Base-by-base conservation (phyloP, 2,113 vertebrate species). In the Poecilia latipinna region DNA sequence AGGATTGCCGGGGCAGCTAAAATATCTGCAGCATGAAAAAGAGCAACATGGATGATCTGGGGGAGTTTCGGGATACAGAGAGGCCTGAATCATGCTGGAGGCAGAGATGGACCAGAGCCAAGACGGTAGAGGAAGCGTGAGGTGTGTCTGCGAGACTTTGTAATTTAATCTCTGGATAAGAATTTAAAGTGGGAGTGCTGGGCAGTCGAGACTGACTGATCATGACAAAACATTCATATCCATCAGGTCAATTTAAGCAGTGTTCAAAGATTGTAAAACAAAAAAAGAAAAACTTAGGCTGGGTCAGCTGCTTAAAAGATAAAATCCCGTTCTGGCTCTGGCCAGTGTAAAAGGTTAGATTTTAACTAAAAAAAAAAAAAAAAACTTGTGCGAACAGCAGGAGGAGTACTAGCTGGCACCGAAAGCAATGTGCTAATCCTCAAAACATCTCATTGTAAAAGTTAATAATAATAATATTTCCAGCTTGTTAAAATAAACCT, bases 111-210 rank as follows among this genome's bases (percentile, higher is more conserved):
- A 84, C 61, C 63, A n/a, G 29, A 26, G 87, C 82, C 83, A 82
- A 73, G 64, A 89, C 65, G 70, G 77, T 48, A 29, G 73, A 70
- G 42, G 57, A 51, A 61, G 32, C 51, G 61, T 64, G 86, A 81
- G 74, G 74, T 67, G 78, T 72, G 80, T 89, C 78, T 86, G 62
- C 22, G 51, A 75, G 82, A 73, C 74, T 64, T 87, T 90, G 72
- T 89, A 82, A 89, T 86, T 88, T 80, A 78, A 86, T 85, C 87
- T 86, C 75, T 51, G 71, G 83, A 82, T 84, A 80, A 72, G 84
- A 85, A 90, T 84, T 83, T 69, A 80, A 84, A 83, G 75, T 57
- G 29, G 70, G 70, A 86, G 67, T 31, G 60, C 70, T 90, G 60
- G 78, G 75, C 69, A 75, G 60, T n/a, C 37, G 74, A 48, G 74